A percentile compares a stretch with the other conserved stretches of the same genome.
Conservation (phyloP, 2,797 vertebrate species). For the Dermochelys coriacea region DNA sequence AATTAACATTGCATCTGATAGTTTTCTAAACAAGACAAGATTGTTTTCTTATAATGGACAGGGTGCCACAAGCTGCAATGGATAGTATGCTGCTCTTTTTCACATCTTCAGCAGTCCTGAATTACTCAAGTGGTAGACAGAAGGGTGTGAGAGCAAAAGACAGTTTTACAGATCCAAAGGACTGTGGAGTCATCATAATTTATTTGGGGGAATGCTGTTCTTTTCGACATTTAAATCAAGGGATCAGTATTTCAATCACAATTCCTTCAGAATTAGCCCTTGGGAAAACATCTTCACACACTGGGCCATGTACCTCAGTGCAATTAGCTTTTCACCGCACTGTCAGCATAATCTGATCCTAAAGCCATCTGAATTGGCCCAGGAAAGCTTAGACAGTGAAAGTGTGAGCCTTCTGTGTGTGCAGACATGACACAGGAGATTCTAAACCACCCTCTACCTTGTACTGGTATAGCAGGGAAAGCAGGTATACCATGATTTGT, state of each 20-base stretch:
- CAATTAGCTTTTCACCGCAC: background rate
- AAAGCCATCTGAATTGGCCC: background rate
- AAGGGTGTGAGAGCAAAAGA: background rate
- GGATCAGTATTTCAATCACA: background rate
- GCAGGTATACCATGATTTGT: too few species aligned
- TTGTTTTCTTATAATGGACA: background rate
- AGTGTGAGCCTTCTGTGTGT: background rate
- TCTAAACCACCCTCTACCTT: background rate
- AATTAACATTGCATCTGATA: constrained; percentile 32
- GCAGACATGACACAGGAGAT: background rate
- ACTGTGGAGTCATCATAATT: background rate
- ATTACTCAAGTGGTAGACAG: background rate
- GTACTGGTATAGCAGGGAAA: background rate
- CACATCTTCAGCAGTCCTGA: background rate
- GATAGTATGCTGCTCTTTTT: background rate
- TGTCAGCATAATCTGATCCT: background rate
- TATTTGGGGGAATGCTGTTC: background rate
- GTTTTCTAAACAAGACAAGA: constrained; percentile 17
- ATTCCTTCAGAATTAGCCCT: background rate
- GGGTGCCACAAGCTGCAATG: background rate
- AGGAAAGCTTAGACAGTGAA: background rate
- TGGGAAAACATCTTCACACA: background rate
- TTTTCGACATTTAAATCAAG: background rate
- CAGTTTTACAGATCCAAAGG: background rate
- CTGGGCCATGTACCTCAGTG: background rate